These are phyloP conservation scores for Phyllotis vaccarum DNA, from an alignment of 2,797 vertebrate genomes.

Conservation along the genomic window DNA sequence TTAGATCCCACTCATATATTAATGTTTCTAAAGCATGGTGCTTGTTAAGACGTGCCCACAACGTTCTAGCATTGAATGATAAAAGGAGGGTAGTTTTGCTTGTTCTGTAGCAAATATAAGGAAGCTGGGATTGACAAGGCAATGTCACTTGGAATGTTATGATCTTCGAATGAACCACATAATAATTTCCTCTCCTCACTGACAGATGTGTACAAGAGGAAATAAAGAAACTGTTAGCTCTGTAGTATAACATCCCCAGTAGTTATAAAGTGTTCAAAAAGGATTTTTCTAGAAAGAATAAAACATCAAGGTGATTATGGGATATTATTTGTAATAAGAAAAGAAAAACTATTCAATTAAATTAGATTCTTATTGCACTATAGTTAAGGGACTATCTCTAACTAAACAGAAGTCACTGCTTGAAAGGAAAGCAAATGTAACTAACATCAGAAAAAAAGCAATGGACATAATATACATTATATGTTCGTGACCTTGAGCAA, in stretches of 20 bases:
- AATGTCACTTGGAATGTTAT: background rate
- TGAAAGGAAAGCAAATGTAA: background rate
- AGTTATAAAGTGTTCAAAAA: background rate
- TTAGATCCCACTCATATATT: slow-evolving; percentile 64
- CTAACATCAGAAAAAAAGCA: background rate
- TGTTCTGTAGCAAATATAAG: background rate
- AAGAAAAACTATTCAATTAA: background rate
- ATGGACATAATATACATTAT: background rate
- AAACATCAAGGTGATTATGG: background rate
- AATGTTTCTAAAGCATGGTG: slow-evolving; percentile 72
- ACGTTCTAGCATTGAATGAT: slow-evolving; percentile 44
- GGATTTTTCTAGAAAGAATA: slow-evolving; percentile 17
- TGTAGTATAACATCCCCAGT: background rate
- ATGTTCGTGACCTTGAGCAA: background rate
- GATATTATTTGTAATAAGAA: slow-evolving; percentile 42
- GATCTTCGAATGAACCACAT: slow-evolving; percentile 30
- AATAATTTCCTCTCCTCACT: slow-evolving; percentile 16
- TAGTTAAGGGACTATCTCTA: background rate
- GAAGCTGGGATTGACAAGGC: background rate
- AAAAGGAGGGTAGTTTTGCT: background rate
- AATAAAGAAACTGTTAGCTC: background rate
- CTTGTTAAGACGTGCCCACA: slow-evolving; percentile 31
- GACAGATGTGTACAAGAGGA: slow-evolving; percentile 19
- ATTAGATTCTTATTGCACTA: background rate
- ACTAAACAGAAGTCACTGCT: background rate